Evolutionary conservation across 2,797 vertebrate species (phyloP), one percentile per base, ranked within the genome.

Genomic region (Eurystomus glaucurus): DNA sequence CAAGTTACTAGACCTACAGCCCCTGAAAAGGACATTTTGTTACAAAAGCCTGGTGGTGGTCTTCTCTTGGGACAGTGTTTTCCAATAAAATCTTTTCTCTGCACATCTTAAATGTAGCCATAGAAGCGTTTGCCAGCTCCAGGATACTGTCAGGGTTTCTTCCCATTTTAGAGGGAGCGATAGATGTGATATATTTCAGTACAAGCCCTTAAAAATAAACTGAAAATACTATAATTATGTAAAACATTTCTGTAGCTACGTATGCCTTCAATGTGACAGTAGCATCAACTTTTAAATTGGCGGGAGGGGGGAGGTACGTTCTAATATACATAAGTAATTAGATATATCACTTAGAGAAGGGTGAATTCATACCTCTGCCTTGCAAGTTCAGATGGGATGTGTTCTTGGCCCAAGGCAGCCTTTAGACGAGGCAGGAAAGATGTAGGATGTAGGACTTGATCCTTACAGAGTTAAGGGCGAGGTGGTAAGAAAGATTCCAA

Each of bases 1-100:
- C 14, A 3, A 84, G 29, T 48, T n/a, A 51, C 54, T 58, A 50
- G n/a, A 57, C 51, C 62, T 54, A 46, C 18, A 71, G 52, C 41
- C 72, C 71, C 83, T 71, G 80, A 76, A 91, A 88, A 93, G 70
- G 85, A 86, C 41, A 3, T 88, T 86, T 65, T 90, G 70, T 84
- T 95, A 93, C 52, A 76, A 79, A 80, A 76, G 28, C 46, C 48
- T 75, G 70, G 61, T 54, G 79, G 48, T 90, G 71, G 25, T 79
- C 88, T 84, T 48, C 66, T 91, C 70, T 29, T 65, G 81, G 74
- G 81, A 58, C 55, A n/a, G 52, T 2, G 6, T 60, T 75, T 80
- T 68, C 78, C 79, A 81, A 0, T 20, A 43, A 83, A 68, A 71
- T 33, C 54, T 94, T 72, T 92, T 82, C 28, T 55, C 26, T 65